These are phyloP conservation scores for Hypotaenidia philippensis DNA, from an alignment of 2,797 vertebrate genomes.

Conservation along the genomic window DNA sequence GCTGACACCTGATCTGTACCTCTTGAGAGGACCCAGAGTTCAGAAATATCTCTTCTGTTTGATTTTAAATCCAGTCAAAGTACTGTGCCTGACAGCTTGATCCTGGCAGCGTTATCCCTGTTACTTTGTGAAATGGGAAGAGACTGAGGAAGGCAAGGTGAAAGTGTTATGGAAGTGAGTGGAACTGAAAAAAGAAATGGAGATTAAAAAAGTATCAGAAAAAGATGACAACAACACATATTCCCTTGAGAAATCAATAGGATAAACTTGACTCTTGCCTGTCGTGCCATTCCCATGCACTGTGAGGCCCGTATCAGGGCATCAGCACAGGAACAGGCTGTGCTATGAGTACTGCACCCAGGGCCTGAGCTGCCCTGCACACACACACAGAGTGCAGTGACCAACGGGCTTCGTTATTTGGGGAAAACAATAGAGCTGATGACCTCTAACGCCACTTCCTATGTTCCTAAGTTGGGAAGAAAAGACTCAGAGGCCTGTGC, in stretches of 20 bases:
- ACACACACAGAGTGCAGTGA: accelerated
- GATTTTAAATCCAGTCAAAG: not conserved
- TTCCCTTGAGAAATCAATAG: not conserved
- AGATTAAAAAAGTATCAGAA: not conserved
- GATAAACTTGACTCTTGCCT: not conserved
- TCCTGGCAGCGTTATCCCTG: not conserved
- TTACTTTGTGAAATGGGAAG: not conserved
- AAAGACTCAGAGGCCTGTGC: accelerated
- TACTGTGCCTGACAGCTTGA: not conserved
- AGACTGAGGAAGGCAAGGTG: not conserved
- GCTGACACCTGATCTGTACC: not conserved
- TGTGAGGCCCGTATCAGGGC: accelerated
- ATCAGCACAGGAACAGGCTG: not conserved
- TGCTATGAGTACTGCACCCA: too few relatives aligned
- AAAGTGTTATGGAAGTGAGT: not conserved
- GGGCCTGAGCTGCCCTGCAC: not conserved
- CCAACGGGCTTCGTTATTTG: accelerated
- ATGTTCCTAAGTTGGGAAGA: accelerated
- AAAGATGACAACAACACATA: accelerated
- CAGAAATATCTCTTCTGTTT: not conserved
- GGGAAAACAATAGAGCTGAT: not conserved
- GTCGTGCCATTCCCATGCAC: not conserved
- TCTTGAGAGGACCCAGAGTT: not conserved
- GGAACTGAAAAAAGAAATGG: not conserved
- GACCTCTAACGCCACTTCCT: not conserved